These are phyloP conservation scores for Hyles lineata DNA, from an alignment of 2,888 invertebrate genomes.

Conservation along the genomic window DNA sequence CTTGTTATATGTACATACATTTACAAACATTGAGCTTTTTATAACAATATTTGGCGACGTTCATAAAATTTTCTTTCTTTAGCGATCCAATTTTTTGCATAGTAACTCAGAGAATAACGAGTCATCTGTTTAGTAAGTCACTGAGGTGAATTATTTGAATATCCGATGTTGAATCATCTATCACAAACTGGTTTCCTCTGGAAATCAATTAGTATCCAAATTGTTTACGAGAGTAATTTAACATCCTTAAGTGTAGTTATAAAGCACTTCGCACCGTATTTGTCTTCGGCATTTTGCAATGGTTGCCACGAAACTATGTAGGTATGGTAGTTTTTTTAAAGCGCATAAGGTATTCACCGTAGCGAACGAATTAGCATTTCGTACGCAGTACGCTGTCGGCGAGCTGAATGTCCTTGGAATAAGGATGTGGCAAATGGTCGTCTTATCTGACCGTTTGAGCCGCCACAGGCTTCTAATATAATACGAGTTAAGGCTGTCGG, in stretches of 20 bases:
- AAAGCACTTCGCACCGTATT: constrained; percentile 50
- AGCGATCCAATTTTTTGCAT: neutral
- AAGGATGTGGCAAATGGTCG: constrained; percentile 75
- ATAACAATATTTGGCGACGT: neutral
- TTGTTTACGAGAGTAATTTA: constrained; percentile 58
- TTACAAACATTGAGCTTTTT: neutral
- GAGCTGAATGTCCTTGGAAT: constrained; percentile 76
- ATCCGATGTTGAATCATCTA: constrained; percentile 17
- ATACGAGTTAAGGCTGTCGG: constrained; percentile 29
- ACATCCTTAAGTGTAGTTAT: constrained; percentile 51
- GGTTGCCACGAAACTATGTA: constrained; percentile 49
- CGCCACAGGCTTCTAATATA: constrained; percentile 49
- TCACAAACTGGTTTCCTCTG: constrained; percentile 41
- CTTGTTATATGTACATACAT: neutral
- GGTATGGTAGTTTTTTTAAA: constrained; percentile 64
- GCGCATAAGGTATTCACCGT: constrained; percentile 77
- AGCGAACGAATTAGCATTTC: constrained; percentile 78
- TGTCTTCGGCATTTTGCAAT: constrained; percentile 64
- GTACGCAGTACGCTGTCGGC: constrained; percentile 66
- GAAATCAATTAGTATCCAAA: constrained; percentile 49
- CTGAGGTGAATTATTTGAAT: constrained; percentile 20
- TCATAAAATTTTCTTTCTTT: neutral
- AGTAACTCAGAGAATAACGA: neutral
- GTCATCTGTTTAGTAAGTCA: constrained; percentile 12
- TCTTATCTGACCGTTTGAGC: constrained; percentile 65